Evolutionary conservation across 2,888 invertebrate genomes (phyloP).

Genomic region (Stegophylla sp.): DNA sequence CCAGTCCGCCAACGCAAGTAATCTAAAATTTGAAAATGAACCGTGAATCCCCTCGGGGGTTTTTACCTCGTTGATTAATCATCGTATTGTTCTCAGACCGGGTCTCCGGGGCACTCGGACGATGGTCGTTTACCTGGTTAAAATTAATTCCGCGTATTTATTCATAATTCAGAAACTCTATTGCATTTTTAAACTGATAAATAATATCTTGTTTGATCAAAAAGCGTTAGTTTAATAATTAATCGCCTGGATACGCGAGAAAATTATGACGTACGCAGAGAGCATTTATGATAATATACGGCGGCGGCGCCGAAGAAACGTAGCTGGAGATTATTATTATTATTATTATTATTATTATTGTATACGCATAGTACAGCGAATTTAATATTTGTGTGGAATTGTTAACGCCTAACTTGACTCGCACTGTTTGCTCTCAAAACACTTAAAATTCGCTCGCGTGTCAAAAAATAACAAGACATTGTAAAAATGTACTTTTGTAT

Average conservation of each 20-base stretch:
- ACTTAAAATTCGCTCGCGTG: background rate
- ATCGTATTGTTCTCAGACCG: slow-evolving; percentile 28
- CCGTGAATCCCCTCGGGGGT: slow-evolving; percentile 9
- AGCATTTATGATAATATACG: too few species aligned
- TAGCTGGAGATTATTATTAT: background rate
- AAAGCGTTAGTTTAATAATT: background rate
- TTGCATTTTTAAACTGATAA: background rate
- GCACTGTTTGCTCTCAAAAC: background rate
- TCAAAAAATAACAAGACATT: background rate
- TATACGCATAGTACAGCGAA: background rate
- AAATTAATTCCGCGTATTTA: slow-evolving; percentile 37
- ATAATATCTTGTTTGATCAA: background rate
- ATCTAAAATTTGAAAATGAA: slow-evolving; percentile 30
- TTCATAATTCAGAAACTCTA: background rate
- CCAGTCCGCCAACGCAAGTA: background rate
- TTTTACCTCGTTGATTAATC: slow-evolving; percentile 41
- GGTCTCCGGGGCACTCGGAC: slow-evolving; percentile 7
- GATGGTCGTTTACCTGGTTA: slow-evolving; percentile 29
- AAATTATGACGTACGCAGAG: background rate
- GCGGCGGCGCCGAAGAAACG: too few species aligned
- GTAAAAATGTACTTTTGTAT: too few species aligned
- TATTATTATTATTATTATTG: background rate
- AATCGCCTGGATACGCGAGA: background rate
- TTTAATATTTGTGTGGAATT: background rate
- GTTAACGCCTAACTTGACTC: background rate